Evolutionary conservation across 2,797 vertebrate genomes (phyloP), one percentile per base, ranked within the genome.

Genomic region (Phrynocephalus guinanensis): DNA sequence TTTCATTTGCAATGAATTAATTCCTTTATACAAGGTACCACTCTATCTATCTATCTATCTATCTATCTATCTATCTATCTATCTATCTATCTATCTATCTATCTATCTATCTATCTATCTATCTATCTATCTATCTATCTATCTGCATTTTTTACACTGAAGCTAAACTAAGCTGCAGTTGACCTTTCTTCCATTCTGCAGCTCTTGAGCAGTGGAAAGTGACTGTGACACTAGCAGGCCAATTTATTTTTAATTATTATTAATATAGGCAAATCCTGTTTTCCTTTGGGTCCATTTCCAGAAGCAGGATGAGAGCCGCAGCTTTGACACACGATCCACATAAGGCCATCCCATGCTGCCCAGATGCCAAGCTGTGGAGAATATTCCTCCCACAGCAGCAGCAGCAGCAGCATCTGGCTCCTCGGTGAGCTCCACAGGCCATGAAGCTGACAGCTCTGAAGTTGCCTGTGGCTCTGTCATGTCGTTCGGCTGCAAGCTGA

Each of bases 401-500:
- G 38, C 38, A 83, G 78, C 9, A 78, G 91, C 85, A 93, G 93
- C 90, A 86, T 78, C 92, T 91, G 90, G 90, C 80, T 90, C 22
- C 63, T 90, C 8, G n/a, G 84, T 81, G 87, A 81, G 84, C 83
- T 89, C 87, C 81, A 85, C 87, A 84, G 88, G 93, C 92, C 91
- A 83, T 4, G 3, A 60, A 83, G 91, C 89, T 93, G 93, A 94
- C 92, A 95, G 91, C 88, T 93, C 94, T 91, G 88, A 85, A 73
- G 79, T 48, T 86, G 89, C 93, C 93, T 0, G 0, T 81, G 91
- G 92, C 91, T 94, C 89, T 91, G 87, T 92, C 95, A 90, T 0
- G 71, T 33, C 88, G 77, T 11, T 11, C 83, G 83, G 75, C 90
- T 91, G 84, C 90, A 82, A 9, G 67, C 91, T 91, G 92, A 78